A percentile compares a stretch with the other conserved stretches of the same genome.
These are phyloP conservation scores for Tetragonisca angustula DNA, from an alignment of 2,888 invertebrate genomes.

Conservation along the genomic window DNA sequence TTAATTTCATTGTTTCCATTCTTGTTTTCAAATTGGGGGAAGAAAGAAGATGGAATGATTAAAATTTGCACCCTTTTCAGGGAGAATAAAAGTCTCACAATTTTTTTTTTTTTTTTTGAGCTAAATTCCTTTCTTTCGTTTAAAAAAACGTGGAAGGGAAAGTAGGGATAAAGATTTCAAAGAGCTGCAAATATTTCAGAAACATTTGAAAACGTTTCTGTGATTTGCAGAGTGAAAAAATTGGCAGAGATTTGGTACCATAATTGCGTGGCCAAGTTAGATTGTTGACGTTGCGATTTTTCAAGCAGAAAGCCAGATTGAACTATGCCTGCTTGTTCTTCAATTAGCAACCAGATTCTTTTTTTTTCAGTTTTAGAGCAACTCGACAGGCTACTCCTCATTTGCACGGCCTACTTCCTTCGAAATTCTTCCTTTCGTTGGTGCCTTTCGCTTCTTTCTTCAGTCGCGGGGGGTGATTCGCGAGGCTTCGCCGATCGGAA, in stretches of 20 bases:
- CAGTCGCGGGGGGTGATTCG: slow-evolving; percentile 16
- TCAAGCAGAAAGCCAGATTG: slow-evolving; percentile 51
- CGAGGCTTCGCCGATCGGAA: background rate
- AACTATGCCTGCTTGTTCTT: slow-evolving; percentile 79
- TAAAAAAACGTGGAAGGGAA: background rate
- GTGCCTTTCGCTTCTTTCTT: slow-evolving; percentile 25
- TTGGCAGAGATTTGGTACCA: background rate
- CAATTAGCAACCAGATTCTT: slow-evolving; percentile 76
- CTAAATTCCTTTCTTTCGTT: background rate
- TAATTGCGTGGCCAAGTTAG: background rate
- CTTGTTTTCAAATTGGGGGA: too few species aligned
- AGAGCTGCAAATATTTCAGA: too few species aligned
- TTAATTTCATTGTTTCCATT: too few species aligned
- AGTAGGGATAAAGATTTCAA: background rate
- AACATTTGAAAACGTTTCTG: background rate
- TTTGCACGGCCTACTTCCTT: slow-evolving; percentile 79
- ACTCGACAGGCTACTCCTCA: slow-evolving; percentile 67
- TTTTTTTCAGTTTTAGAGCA: slow-evolving; percentile 65
- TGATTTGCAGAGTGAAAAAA: background rate
- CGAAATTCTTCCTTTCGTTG: slow-evolving; percentile 47
- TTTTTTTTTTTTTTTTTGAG: too few species aligned
- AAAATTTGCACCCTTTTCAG: background rate
- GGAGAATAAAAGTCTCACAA: too few species aligned
- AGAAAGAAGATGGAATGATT: background rate
- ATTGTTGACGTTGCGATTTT: slow-evolving; percentile 21